Conservation (phyloP, 2,888 invertebrate species). For the Andrena bucephala region DNA sequence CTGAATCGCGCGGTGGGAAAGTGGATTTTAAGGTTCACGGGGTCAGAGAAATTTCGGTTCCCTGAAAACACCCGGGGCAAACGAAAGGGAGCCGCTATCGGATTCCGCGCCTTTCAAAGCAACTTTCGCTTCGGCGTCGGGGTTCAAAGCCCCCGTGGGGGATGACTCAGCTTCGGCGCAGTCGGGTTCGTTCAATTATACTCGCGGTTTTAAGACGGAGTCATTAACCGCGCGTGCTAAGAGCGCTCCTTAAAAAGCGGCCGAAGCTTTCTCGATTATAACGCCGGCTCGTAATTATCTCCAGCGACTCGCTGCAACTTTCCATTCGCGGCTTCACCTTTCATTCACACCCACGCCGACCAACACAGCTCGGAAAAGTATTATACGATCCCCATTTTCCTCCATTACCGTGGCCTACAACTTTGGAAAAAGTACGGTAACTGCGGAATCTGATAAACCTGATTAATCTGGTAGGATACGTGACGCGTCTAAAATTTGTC, state of each 20-base stretch:
- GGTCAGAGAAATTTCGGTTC: neutral
- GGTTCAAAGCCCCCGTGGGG: conserved; percentile 26
- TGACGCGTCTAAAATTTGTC: too few species aligned
- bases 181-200: conserved; percentile 45
- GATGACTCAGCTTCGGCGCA: conserved; percentile 46
- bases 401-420: neutral
- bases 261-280: conserved; percentile 35
- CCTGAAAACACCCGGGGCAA: neutral
- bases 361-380: conserved; percentile 14
- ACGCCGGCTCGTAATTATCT: conserved; percentile 47
- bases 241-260: conserved; percentile 38
- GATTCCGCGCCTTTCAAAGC: conserved; percentile 40
- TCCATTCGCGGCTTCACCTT: conserved; percentile 33
- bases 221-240: conserved; percentile 62
- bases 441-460: too few species aligned
- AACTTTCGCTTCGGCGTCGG: conserved; percentile 47
- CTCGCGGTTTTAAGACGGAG: conserved; percentile 52
- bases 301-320: conserved; percentile 38
- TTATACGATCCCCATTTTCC: neutral
- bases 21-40: conserved; percentile 6
- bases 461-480: too few species aligned
- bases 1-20: conserved; percentile 29
- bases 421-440: neutral
- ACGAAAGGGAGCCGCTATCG: conserved; percentile 12
- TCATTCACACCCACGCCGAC: conserved; percentile 23